Evolutionary conservation across 2,113 vertebrate genomes (phyloP).

Genomic region (Epinephelus moara): DNA sequence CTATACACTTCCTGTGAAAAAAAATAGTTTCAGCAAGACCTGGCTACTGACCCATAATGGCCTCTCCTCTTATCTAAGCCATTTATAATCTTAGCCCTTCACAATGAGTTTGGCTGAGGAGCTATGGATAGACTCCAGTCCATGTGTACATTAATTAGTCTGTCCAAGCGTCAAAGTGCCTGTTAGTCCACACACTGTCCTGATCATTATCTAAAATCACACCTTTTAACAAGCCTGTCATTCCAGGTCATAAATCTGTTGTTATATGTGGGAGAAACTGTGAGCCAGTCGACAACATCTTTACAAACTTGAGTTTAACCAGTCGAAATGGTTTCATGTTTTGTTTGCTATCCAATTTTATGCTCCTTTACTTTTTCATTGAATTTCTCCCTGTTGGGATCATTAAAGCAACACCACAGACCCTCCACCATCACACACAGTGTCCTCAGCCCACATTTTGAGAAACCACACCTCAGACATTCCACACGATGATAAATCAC

Average conservation of each 20-base stretch:
- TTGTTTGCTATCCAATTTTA: background rate
- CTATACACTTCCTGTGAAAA: too few species aligned
- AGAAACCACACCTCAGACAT: background rate
- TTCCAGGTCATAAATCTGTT: background rate
- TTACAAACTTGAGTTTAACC: background rate
- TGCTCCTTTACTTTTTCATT: background rate
- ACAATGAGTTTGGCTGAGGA: background rate
- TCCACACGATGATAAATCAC: constrained; percentile 73
- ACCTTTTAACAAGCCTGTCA: background rate
- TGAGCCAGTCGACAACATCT: background rate
- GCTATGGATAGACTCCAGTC: background rate
- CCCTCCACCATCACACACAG: background rate
- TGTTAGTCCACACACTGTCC: background rate
- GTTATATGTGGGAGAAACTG: background rate
- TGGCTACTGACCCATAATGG: background rate
- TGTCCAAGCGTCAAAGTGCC: background rate
- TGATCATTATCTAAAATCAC: too few species aligned
- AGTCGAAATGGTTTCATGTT: background rate
- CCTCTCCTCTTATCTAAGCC: background rate
- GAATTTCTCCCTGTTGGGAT: background rate
- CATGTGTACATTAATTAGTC: background rate
- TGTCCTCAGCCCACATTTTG: background rate
- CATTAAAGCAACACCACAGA: too few species aligned
- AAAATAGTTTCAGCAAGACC: background rate
- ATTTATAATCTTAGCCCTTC: background rate